phyloP scores from a whole-genome alignment of 2,113 vertebrate genomes.

The Odontesthes bonariensis region DNA sequence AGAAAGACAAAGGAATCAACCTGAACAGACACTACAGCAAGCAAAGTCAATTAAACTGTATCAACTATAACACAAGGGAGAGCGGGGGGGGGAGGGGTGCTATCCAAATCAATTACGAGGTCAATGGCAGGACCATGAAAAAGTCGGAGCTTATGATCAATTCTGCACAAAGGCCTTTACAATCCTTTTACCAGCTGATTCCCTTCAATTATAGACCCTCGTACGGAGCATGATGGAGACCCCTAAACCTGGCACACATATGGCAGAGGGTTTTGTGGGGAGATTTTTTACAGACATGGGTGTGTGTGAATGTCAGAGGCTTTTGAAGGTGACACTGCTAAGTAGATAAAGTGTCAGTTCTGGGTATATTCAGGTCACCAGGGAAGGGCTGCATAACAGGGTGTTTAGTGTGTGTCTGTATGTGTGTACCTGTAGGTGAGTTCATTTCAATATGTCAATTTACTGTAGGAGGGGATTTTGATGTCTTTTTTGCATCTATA shows the following conservation, averaged over 20 bases:
- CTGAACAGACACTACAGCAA: conserved; percentile 14
- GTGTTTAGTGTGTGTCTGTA: neutral
- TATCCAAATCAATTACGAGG: conserved; percentile 68
- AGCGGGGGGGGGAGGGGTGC: conserved; percentile 19
- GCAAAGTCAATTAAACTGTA: conserved; percentile 66
- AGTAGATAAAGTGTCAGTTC: conserved; percentile 76
- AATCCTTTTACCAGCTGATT: conserved; percentile 74
- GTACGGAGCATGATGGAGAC: conserved; percentile 54
- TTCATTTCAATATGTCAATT: conserved; percentile 2
- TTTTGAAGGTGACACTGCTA: conserved; percentile 79
- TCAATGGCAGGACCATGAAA: conserved; percentile 66
- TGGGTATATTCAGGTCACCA: conserved; percentile 73
- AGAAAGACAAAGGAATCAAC: conserved; percentile 44
- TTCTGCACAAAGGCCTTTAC: conserved; percentile 64
- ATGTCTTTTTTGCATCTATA: too few species aligned
- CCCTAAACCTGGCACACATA: conserved; percentile 64
- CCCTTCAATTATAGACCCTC: conserved; percentile 74
- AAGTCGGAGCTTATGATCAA: conserved; percentile 62
- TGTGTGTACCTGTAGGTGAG: neutral
- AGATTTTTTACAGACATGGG: conserved; percentile 20
- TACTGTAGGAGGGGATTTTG: too few species aligned
- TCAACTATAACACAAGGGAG: conserved; percentile 55
- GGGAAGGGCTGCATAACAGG: conserved; percentile 32
- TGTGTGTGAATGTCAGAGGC: conserved; percentile 47
- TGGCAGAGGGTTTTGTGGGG: conserved; percentile 54